Evolutionary conservation across 2,888 invertebrate genomes (phyloP).

Genomic region (Lasioglossum figueresi): DNA sequence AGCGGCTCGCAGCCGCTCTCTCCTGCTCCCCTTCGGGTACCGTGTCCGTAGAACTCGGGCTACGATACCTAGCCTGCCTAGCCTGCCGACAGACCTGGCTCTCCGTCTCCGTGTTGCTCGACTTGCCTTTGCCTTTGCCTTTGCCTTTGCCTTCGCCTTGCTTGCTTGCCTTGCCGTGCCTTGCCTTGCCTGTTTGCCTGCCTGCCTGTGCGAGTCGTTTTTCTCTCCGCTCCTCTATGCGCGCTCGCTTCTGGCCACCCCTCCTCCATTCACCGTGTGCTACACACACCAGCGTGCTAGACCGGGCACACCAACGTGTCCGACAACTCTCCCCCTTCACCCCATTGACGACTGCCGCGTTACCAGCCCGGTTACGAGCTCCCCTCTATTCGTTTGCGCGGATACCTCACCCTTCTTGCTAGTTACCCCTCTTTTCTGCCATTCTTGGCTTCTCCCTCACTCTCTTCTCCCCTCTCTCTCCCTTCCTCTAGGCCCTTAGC

Average conservation of each 20-base stretch:
- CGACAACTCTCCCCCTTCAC: constrained; percentile 44
- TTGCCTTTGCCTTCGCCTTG: constrained; percentile 19
- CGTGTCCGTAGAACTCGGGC: constrained; percentile 42
- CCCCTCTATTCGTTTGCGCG: constrained; percentile 54
- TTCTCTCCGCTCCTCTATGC: constrained; percentile 60
- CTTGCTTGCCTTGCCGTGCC: constrained; percentile 9
- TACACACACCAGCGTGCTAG: constrained; percentile 49
- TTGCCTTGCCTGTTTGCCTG: constrained; percentile 23
- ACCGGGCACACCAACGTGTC: constrained; percentile 36
- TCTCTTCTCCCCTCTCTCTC: constrained; percentile 4
- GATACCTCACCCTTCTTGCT: constrained; percentile 52
- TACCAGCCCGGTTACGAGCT: constrained; percentile 68
- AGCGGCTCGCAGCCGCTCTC: constrained; percentile 23
- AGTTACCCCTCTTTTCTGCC: constrained; percentile 40
- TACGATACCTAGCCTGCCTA: constrained; percentile 31
- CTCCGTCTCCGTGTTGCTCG: constrained; percentile 2
- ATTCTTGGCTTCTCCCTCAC: constrained; percentile 35
- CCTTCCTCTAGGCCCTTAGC: constrained; percentile 23
- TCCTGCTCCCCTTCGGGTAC: constrained; percentile 49
- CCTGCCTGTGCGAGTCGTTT: constrained; percentile 49
- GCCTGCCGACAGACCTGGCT: constrained; percentile 40
- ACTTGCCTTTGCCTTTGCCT: constrained; percentile 17
- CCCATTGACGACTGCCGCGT: constrained; percentile 54
- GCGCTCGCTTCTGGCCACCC: constrained; percentile 56
- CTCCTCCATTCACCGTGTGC: constrained; percentile 45